phyloP scores from a whole-genome alignment of 2,113 vertebrate genomes.

The Centropus bengalensis region DNA sequence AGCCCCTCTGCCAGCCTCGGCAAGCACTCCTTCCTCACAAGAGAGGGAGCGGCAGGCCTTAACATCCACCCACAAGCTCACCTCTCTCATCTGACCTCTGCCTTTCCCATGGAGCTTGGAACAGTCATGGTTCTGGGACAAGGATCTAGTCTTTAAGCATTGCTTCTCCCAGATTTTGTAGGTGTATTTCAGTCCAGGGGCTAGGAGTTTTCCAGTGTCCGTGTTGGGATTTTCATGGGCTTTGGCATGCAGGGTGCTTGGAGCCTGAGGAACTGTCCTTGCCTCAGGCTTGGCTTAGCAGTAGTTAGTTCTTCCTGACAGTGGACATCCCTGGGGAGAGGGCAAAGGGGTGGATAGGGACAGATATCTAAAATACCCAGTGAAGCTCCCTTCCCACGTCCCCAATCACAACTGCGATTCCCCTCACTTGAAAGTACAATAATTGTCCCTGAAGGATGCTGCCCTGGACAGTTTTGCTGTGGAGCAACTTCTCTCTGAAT shows the following conservation, averaged over 20 bases:
- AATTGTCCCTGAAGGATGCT: background rate
- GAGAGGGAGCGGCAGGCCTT: background rate
- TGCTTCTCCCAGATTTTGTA: background rate
- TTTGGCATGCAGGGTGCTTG: accelerated
- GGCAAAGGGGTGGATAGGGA: background rate
- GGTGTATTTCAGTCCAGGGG: accelerated
- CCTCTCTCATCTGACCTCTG: background rate
- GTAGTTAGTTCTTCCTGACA: background rate
- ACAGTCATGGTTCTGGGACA: background rate
- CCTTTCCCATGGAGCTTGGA: background rate
- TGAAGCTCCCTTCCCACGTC: background rate
- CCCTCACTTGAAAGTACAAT: background rate
- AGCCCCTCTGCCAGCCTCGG: background rate
- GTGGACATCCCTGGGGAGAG: background rate
- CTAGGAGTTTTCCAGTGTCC: background rate
- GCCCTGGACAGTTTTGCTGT: background rate
- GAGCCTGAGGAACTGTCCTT: background rate
- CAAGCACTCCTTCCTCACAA: background rate
- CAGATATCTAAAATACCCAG: background rate
- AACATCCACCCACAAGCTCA: background rate
- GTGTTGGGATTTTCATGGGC: background rate
- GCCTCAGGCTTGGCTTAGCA: accelerated
- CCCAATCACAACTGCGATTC: background rate
- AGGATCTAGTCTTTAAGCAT: background rate
- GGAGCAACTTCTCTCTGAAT: background rate